These are phyloP conservation scores for Phacellophora camtschatica DNA, from an alignment of 30 jellyfish, hydroid and myxozoan genomes.

Conservation along the genomic window DNA sequence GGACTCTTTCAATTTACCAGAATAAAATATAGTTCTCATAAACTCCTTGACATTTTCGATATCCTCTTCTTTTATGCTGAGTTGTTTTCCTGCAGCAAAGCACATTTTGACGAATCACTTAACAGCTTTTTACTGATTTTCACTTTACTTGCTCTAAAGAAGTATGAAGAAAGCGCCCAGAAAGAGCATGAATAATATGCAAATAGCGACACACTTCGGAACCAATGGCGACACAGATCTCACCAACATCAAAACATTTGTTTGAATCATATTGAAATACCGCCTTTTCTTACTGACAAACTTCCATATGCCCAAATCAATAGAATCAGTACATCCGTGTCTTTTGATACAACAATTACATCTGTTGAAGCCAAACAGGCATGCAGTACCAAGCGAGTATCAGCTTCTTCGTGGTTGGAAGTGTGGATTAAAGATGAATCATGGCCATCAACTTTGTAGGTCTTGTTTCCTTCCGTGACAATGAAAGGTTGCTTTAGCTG, in stretches of 20 bases:
- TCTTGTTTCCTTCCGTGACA: slow-evolving; percentile 24
- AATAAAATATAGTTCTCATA: slow-evolving; percentile 1
- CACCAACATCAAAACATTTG: background rate
- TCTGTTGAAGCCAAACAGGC: slow-evolving; percentile 8
- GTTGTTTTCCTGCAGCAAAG: background rate
- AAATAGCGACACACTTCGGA: too few species aligned
- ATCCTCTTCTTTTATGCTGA: background rate
- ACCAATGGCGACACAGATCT: background rate
- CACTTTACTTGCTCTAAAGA: background rate
- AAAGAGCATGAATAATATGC: too few species aligned
- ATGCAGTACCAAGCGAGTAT: slow-evolving; percentile 3
- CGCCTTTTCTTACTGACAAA: background rate
- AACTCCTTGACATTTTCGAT: slow-evolving; percentile 12
- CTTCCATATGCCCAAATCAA: slow-evolving; percentile 24
- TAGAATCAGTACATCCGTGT: slow-evolving; percentile 31
- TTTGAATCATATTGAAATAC: background rate
- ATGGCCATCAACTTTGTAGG: background rate
- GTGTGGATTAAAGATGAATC: background rate
- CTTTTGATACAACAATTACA: slow-evolving; percentile 13
- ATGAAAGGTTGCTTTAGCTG: slow-evolving; percentile 28
- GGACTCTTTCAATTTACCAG: slow-evolving; percentile 7
- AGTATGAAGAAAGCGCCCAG: too few species aligned
- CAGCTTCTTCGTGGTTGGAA: slow-evolving; percentile 3
- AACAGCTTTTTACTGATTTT: background rate
- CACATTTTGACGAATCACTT: background rate